Evolutionary conservation across 2,797 vertebrate species (phyloP).

Genomic region (Amazona finschi): DNA sequence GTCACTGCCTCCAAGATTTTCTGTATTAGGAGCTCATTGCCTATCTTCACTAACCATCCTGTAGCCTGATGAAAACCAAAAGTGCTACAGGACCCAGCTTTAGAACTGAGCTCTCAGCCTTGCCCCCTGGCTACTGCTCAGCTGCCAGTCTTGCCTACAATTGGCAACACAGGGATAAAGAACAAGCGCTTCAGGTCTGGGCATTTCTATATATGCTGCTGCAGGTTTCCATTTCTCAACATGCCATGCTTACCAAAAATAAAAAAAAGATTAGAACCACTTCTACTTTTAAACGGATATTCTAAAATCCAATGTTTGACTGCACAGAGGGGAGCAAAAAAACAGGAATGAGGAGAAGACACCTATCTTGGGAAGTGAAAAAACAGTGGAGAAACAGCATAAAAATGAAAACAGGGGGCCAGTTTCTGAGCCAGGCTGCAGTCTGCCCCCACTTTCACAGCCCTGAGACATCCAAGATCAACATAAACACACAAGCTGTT

Average conservation of each 20-base stretch:
- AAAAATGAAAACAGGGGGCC: not conserved
- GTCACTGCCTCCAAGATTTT: not conserved
- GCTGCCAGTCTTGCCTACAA: not conserved
- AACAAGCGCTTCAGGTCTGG: not conserved
- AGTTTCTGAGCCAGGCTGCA: not conserved
- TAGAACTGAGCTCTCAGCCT: not conserved
- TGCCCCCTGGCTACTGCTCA: accelerated
- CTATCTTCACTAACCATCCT: not conserved
- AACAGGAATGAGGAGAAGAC: not conserved
- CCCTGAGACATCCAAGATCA: not conserved
- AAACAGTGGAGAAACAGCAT: not conserved
- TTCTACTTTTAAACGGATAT: not conserved
- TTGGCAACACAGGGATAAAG: not conserved
- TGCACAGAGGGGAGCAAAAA: accelerated
- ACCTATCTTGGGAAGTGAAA: not conserved
- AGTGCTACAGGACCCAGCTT: not conserved
- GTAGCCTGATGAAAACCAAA: not conserved
- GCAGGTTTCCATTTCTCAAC: not conserved
- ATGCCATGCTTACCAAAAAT: not conserved
- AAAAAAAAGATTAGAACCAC: not conserved
- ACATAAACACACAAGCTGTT: not conserved
- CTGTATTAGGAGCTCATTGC: not conserved
- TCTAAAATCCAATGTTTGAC: not conserved
- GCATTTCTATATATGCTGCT: not conserved
- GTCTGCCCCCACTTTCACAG: not conserved